Conservation (phyloP, 2,797 vertebrate genomes). For the Sebastes hubbsi region DNA sequence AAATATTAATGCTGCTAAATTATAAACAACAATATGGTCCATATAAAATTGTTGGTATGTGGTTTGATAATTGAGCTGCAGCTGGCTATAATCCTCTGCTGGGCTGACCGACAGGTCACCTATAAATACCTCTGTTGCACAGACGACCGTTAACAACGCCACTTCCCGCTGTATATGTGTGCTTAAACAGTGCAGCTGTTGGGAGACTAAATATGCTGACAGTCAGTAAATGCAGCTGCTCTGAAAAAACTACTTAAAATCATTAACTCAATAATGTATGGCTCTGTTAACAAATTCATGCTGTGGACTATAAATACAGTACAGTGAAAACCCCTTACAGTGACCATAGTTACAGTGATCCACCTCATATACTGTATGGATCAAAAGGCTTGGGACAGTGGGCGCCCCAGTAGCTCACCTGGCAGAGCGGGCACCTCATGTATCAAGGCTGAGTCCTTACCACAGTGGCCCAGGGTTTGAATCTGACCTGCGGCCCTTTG, state of each 20-base stretch:
- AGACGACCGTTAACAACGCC: constrained; percentile 57
- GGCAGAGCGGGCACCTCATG: no score
- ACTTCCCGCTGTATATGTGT: constrained; percentile 46
- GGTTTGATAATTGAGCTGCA: constrained; percentile 68
- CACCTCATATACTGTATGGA: no score
- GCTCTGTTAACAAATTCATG: constrained; percentile 28
- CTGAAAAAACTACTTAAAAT: not conserved
- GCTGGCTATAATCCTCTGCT: constrained; percentile 61
- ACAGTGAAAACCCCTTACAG: no score
- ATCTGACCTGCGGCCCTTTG: no score
- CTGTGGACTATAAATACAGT: not conserved
- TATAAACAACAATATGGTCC: constrained; percentile 54
- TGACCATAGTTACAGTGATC: no score
- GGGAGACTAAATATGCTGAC: constrained; percentile 48
- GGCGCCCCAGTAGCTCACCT: no score
- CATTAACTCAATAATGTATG: constrained; percentile 41
- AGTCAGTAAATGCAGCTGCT: constrained; percentile 43
- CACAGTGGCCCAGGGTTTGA: no score
- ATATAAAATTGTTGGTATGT: constrained; percentile 55
- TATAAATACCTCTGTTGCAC: constrained; percentile 71
- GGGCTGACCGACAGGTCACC: constrained; percentile 65
- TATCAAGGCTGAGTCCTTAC: no score
- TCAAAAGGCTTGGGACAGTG: no score
- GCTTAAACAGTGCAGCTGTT: constrained; percentile 57
- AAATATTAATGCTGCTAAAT: constrained; percentile 53